These are phyloP conservation scores for Erebia aethiops DNA, from an alignment of 2,888 invertebrate species.

Conservation along the genomic window DNA sequence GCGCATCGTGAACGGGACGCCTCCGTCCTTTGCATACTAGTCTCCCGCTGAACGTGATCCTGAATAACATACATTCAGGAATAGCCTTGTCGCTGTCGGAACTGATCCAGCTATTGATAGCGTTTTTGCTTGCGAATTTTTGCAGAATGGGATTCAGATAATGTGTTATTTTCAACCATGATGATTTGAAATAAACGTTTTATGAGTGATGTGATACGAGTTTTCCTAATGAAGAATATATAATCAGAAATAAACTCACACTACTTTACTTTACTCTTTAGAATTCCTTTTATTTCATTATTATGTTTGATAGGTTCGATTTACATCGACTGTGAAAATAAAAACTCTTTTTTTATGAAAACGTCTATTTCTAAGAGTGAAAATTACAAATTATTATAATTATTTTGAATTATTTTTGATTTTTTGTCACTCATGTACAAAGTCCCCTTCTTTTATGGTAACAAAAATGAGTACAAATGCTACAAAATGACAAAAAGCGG, in stretches of 20 bases:
- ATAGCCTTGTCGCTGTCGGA: constrained; percentile 32
- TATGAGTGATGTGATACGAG: background rate
- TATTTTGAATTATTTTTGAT: no score
- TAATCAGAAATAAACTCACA: no score
- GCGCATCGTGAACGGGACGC: constrained; percentile 52
- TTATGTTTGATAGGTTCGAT: no score
- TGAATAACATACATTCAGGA: constrained; percentile 41
- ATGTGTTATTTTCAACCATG: background rate
- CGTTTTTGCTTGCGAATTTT: constrained; percentile 23
- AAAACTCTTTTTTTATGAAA: no score
- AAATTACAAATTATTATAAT: no score
- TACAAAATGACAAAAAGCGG: constrained; percentile 13
- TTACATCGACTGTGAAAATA: no score
- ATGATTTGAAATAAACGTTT: background rate
- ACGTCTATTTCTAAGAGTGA: no score
- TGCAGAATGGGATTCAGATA: background rate
- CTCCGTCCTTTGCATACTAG: constrained; percentile 60
- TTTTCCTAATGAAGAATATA: no score
- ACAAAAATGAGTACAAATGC: background rate
- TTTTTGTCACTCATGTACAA: background rate
- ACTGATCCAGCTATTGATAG: constrained; percentile 39
- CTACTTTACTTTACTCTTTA: no score
- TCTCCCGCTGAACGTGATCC: constrained; percentile 52
- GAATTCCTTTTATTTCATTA: no score
- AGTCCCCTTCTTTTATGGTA: background rate